Base-by-base conservation (phyloP, 1,140 invertebrate species). In the Trichonephila inaurata region DNA sequence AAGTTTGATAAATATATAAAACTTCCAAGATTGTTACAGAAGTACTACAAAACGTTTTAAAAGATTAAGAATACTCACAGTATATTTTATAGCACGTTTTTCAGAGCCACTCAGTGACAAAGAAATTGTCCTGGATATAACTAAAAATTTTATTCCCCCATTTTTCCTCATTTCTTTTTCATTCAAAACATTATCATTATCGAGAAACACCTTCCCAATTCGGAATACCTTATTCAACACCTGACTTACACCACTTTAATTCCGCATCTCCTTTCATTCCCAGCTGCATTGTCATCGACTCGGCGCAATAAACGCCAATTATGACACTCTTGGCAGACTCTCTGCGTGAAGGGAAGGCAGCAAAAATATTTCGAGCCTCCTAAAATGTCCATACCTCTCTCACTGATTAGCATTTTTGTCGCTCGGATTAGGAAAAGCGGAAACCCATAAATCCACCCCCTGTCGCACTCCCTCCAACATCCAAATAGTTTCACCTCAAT, bases 381-480 rank as follows among this genome's bases (percentile, higher is more conserved):
- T 91, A 82, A 91, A 40, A 62, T 28, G 87, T 82, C 66, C 89
- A 19, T 72, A 51, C 24, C 44, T 18, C 40, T n/a, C 40, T 82
- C 58, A 62, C 89, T 91, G 89, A 91, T 91, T 91, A 81, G 89
- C 89, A 91, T 91, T 91, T 91, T 91, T 91, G 89, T 91, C 89
- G 69, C 89, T 51, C 6, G 72, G 89, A 91, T 72, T 91, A 51
- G 89, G 64, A 16, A n/a, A 72, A 40, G 64, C 40, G 64, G 28
- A 33, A 51, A 18, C 58, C 69, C 72, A 82, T 91, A 91, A 62
- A 85, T 81, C 61, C 58, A 21, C 12, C 83, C 82, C 40, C 21
- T 21, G 18, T 21, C 21, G 62, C 62, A 5, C 24, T 24, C n/a
- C 8, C 18, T n/a, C 62, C 64, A 16, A 24, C 62, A 51, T 51